Percentiles rank a stretch among this genome's conserved stretches.
phyloP scores from a whole-genome alignment of 1,140 invertebrate species.

The Trachymyrmex cornetzi region DNA sequence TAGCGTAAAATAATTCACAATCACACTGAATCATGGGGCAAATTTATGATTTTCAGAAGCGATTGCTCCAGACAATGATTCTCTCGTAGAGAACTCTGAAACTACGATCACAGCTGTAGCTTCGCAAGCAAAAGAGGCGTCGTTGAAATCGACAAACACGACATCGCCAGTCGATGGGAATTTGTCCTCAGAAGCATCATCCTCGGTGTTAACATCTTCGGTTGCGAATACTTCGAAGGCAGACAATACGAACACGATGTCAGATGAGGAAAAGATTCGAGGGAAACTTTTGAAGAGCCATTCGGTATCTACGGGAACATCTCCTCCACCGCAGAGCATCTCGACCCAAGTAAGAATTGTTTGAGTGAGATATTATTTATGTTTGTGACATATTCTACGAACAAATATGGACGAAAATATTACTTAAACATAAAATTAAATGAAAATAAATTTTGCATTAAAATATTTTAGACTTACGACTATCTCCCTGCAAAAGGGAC shows the following conservation, averaged over 20 bases:
- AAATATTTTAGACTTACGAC: conserved; percentile 82
- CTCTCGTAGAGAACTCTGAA: neutral
- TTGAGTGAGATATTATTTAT: neutral
- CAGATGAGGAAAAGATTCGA: conserved; percentile 38
- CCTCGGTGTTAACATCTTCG: conserved; percentile 3
- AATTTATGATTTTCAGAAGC: conserved; percentile 66
- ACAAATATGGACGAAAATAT: neutral
- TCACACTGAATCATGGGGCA: neutral
- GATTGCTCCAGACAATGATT: conserved; percentile 42
- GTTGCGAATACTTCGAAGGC: neutral
- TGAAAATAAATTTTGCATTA: conserved; percentile 4
- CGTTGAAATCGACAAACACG: neutral
- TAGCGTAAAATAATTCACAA: neutral
- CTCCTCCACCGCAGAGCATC: conserved; percentile 94
- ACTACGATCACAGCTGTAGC: neutral
- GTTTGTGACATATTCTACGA: neutral
- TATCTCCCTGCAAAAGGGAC: conserved; percentile 70
- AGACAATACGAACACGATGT: neutral
- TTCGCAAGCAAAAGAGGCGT: neutral
- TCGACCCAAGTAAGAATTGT: conserved; percentile 92
- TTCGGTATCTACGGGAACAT: conserved; percentile 89
- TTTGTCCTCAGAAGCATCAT: neutral
- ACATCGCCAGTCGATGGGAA: neutral
- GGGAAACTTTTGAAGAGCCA: conserved; percentile 60
- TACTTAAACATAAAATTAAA: neutral